Evolutionary conservation across 2,888 invertebrate species (phyloP), one percentile per base, ranked within the genome.

Genomic region (Cheilosia urbana): DNA sequence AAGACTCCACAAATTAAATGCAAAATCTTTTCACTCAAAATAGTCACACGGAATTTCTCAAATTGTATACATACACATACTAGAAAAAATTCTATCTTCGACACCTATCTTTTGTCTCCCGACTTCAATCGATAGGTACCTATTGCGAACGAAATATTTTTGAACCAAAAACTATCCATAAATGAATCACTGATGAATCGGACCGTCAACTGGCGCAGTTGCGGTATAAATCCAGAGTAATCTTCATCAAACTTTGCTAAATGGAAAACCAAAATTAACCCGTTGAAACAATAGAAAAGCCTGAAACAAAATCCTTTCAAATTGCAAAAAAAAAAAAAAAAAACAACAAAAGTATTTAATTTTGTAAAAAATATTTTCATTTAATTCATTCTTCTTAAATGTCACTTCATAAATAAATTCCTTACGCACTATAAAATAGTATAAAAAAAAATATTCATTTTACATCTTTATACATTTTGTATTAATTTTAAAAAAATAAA

Each of bases 401-500:
- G 15, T 34, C 34, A 66, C 79, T 81, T 81, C 81, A 85, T 85
- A 85, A 85, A 85, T 85, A 85, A 45, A 49, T 21, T 58, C 37
- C 71, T 81, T 76, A 68, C 37, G 5, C 24, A 65, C 75, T 78
- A 83, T 47, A 42, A 21, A 83, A 69, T 73, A 73, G 78, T 75
- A 77, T 53, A 84, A 53, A 83, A 76, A 58, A 75, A 76, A 51
- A 55, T 27, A 27, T 58, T 30, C 58, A 34, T 47, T 19, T 42
- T 27, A 42, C 49, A 37, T 21, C 21, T n/a, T 49, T 4, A 63
- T 13, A 53, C 45, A 37, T 57, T 45, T 58, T 72, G 17, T 42
- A 30, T 69, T 69, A 47, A 17, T 69, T 45, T n/a, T n/a, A n/a
- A 62, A 40, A 34, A 45, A 58, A 51, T 49, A 45, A 58, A 42